Evolutionary conservation across 1,140 invertebrate species (phyloP).

Genomic region (Himalopsyche phryganea): DNA sequence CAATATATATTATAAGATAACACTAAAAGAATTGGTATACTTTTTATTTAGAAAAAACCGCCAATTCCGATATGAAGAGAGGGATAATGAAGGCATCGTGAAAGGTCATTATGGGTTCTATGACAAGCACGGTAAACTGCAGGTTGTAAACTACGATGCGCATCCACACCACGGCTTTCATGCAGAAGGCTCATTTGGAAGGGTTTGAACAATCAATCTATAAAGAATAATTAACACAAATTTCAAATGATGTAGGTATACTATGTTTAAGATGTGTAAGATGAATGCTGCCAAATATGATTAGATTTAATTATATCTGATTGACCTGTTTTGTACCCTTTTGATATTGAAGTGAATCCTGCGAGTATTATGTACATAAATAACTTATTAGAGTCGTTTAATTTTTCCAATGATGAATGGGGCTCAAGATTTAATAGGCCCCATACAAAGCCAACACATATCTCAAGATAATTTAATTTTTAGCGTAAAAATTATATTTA

Average conservation of each 20-base stretch:
- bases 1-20: too few species aligned
- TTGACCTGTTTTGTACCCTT: background rate
- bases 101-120: conserved; percentile 81
- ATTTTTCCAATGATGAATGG: too few species aligned
- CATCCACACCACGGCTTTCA: conserved; percentile 69
- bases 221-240: background rate
- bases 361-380: too few species aligned
- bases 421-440: too few species aligned
- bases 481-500: too few species aligned
- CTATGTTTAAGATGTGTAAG: too few species aligned
- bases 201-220: conserved; percentile 7
- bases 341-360: background rate
- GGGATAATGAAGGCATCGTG: conserved; percentile 70
- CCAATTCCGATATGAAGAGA: conserved; percentile 78
- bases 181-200: conserved; percentile 46
- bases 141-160: conserved; percentile 74
- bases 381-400: too few species aligned
- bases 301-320: too few species aligned
- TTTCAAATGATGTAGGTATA: background rate
- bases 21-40: too few species aligned
- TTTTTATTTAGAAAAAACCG: conserved; percentile 71
- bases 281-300: too few species aligned
- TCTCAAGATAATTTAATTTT: too few species aligned
- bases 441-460: too few species aligned
- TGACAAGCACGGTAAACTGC: conserved; percentile 73